These are phyloP conservation scores for Strigamia crassipes DNA, from an alignment of 2,888 invertebrate genomes.

Conservation along the genomic window DNA sequence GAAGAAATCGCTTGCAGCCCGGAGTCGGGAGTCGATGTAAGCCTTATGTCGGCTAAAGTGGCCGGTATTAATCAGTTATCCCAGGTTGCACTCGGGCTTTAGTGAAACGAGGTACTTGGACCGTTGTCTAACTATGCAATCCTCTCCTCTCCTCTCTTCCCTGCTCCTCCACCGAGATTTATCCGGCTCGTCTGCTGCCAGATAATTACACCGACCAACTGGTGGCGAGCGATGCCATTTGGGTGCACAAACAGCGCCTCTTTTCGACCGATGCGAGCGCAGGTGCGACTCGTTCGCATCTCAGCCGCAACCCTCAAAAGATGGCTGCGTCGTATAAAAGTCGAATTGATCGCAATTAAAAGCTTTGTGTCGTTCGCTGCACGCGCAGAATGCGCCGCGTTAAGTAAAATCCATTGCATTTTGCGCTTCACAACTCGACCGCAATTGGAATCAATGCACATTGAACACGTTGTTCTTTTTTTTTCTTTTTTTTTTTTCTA, in stretches of 20 bases:
- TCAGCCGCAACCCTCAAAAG: conserved; percentile 27
- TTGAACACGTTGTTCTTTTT: neutral
- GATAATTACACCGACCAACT: conserved; percentile 42
- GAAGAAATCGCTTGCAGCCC: neutral
- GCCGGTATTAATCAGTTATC: conserved; percentile 11
- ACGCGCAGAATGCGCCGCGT: neutral
- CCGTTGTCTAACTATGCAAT: neutral
- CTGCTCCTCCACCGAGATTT: neutral
- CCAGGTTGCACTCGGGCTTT: conserved; percentile 25
- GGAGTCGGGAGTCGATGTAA: conserved; percentile 1
- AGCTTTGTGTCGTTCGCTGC: conserved; percentile 1
- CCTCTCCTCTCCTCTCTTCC: neutral
- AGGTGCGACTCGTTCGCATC: conserved; percentile 34
- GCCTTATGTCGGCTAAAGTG: conserved; percentile 15
- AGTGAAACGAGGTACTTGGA: conserved; percentile 27
- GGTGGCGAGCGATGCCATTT: conserved; percentile 28
- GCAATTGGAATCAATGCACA: neutral
- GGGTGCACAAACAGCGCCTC: conserved; percentile 19
- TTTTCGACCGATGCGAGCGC: conserved; percentile 5
- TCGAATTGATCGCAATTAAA: conserved; percentile 40
- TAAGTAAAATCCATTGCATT: conserved; percentile 7
- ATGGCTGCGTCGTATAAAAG: conserved; percentile 31
- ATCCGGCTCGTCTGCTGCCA: conserved; percentile 23
- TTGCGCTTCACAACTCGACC: neutral
- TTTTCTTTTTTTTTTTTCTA: too few relatives aligned